Base-by-base conservation (phyloP, 2,113 vertebrate species). In the Hipposideros armiger region DNA sequence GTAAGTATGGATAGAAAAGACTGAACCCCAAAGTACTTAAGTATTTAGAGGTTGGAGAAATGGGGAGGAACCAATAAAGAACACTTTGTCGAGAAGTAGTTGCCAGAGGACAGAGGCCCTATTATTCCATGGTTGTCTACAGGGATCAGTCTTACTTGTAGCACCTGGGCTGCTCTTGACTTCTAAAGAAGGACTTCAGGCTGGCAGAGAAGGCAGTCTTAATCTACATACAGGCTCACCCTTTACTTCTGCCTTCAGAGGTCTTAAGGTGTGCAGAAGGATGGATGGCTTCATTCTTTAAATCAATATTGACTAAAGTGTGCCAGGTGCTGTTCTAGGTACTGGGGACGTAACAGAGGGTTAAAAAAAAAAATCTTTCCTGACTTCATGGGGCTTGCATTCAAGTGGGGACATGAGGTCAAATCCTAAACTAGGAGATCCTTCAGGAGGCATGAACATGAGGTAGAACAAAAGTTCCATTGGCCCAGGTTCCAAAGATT, bases 371-470 rank as follows among this genome's bases (percentile, higher is more conserved):
- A 50, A 50, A 11, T 80, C 6, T 80, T 62, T 81, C 28, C 36
- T 66, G 24, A 82, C 15, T 70, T 74, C 9, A 2, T 72, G 60
- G 15, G 2, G 36, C 52, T 93, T 87, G 58, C 10, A 62, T 80
- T 92, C 28, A 50, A 60, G 24, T 56, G 11, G 74, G 22, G 24
- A 78, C 28, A 26, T 86, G 45, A 95, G 20, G 20, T 36, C 69
- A 96, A 26, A 77, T 87, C 26, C 93, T 87, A 83, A 90, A 72
- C 6, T 54, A 47, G 60, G 42, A n/a, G 40, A 73, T 87, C 77
- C 52, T 60, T 91, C 14, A 77, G 0, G 82, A 85, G 17, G 15
- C 32, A 54, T 90, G 64, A 95, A 95, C 15, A 64, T 52, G 42
- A 91, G 5, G 45, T 64, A 62, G 20, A 32, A 40, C 15, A 64